Evolutionary conservation across 2,888 invertebrate genomes (phyloP).

Genomic region (Icerya purchasi): DNA sequence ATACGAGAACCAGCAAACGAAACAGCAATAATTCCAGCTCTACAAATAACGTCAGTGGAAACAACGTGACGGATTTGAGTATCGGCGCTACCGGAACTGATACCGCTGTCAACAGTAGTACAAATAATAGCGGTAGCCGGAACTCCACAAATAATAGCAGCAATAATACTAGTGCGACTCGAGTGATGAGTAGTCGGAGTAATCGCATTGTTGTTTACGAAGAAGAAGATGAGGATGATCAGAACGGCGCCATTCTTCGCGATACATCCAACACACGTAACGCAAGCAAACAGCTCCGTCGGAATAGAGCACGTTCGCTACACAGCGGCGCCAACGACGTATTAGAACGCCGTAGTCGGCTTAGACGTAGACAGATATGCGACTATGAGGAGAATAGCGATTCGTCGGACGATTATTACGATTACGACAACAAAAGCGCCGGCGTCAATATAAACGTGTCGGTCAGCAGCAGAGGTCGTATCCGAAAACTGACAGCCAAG

Average conservation of each 20-base stretch:
- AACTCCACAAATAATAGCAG: not conserved
- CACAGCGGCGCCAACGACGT: not conserved
- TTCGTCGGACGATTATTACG: constrained; percentile 15
- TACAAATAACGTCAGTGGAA: not conserved
- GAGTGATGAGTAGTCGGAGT: not conserved
- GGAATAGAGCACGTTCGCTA: not conserved
- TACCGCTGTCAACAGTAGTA: not conserved
- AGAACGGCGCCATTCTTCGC: no score
- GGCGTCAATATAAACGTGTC: constrained; percentile 26
- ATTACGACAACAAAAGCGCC: constrained; percentile 20
- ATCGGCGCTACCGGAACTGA: not conserved
- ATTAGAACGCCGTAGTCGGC: constrained; percentile 3
- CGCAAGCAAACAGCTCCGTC: not conserved
- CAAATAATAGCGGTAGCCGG: not conserved
- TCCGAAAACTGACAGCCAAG: constrained; percentile 59
- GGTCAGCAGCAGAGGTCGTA: constrained; percentile 61
- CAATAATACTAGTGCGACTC: not conserved
- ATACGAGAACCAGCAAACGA: not conserved
- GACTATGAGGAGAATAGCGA: constrained; percentile 15
- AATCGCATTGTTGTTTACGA: no score
- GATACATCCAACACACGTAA: no score
- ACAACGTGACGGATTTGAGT: not conserved
- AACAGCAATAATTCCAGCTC: not conserved
- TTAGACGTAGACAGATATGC: constrained; percentile 12
- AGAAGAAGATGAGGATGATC: no score